These are phyloP conservation scores for Zoanthus gigantus DNA, from an alignment of 92 coral and sea anemone genomes.

Conservation along the genomic window DNA sequence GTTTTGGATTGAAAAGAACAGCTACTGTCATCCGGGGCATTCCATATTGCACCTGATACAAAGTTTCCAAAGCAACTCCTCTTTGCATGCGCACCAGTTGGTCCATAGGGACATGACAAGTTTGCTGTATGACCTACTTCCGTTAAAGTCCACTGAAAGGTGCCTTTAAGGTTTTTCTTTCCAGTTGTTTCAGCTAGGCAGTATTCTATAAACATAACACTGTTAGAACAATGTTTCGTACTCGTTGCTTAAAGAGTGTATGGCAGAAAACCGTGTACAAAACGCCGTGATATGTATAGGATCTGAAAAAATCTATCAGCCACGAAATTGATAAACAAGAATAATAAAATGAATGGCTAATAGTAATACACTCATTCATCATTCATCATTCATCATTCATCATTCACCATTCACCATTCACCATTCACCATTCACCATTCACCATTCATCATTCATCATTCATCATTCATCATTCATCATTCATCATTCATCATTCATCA, in stretches of 20 bases:
- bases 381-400: no score
- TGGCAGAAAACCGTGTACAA: no score
- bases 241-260: background rate
- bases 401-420: no score
- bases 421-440: no score
- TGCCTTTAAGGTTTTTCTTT: conserved; percentile 60
- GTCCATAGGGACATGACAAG: conserved; percentile 68
- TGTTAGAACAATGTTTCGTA: background rate
- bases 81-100: conserved; percentile 53
- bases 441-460: no score
- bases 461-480: no score
- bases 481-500: no score
- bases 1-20: conserved; percentile 67
- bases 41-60: conserved; percentile 67
- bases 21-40: conserved; percentile 52
- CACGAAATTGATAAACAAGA: no score
- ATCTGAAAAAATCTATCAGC: no score
- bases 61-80: conserved; percentile 67
- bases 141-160: conserved; percentile 59
- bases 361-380: no score
- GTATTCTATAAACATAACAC: conserved; percentile 46
- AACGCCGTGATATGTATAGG: no score
- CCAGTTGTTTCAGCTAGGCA: conserved; percentile 72
- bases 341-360: no score
- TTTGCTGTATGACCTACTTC: conserved; percentile 45